A percentile compares a stretch with the other conserved stretches of the same genome.
Conservation (phyloP, 64 coral and sea anemone genomes). For the Platygyra sinensis region DNA sequence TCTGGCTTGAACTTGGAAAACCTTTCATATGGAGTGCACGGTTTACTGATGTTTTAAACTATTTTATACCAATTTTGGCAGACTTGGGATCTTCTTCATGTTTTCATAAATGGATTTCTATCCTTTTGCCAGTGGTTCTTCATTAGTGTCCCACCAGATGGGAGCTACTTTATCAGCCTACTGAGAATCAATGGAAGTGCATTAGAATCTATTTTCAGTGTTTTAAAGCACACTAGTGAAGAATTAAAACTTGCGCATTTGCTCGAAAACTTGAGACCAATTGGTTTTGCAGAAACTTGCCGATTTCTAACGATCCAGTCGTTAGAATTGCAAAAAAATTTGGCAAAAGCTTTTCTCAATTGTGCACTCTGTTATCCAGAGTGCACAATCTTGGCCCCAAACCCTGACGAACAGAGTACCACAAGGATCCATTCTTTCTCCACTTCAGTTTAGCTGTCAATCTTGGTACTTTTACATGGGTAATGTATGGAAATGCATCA, state of each 20-base stretch:
- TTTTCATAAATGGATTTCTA: conserved; percentile 47
- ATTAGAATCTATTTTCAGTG: conserved; percentile 64
- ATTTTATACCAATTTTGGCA: not conserved
- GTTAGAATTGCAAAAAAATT: too few relatives aligned
- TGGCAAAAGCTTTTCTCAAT: too few relatives aligned
- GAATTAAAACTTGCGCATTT: too few relatives aligned
- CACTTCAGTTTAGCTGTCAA: conserved; percentile 7
- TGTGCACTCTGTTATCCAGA: too few relatives aligned
- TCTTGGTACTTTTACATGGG: conserved; percentile 27
- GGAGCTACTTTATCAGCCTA: conserved; percentile 57
- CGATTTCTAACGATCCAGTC: too few relatives aligned
- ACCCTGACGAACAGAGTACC: too few relatives aligned
- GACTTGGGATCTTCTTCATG: conserved; percentile 59
- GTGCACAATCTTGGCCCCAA: too few relatives aligned
- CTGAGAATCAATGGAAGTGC: conserved; percentile 58
- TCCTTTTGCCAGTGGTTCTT: conserved; percentile 56
- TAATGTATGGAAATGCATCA: not conserved
- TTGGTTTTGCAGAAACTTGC: too few relatives aligned
- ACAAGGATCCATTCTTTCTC: too few relatives aligned
- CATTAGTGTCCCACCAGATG: conserved; percentile 26
- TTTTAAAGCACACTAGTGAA: conserved; percentile 50
- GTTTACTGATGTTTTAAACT: not conserved
- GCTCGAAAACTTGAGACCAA: too few relatives aligned
- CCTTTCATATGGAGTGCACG: not conserved
- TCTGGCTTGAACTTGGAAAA: not conserved